Base-by-base conservation (phyloP, 2,888 invertebrate genomes). In the Sphinx pinastri region DNA sequence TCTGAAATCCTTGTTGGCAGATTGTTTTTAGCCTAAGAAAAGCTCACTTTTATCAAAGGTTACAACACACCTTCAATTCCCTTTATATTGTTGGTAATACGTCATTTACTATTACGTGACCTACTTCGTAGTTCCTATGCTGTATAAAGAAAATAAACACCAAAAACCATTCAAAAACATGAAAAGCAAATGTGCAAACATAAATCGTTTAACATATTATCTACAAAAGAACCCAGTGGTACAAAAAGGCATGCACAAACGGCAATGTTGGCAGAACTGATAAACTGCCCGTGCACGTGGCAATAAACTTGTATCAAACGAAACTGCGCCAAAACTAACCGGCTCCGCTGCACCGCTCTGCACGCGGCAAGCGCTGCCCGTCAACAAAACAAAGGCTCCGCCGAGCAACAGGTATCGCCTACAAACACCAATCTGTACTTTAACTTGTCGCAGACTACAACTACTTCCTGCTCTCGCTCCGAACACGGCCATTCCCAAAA, bases 351-450 rank as follows among this genome's bases (percentile, higher is more conserved):
- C 60, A 60, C 63, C 31, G 57, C 55, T 16, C 55, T 19, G 57
- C 57, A 19, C 49, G 60, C 60, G 75, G 80, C 84, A 76, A 84
- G 84, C 68, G 84, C 84, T 84, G 83, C 84, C 86, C 84, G 88
- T 88, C 86, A 90, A 90, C 89, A 90, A 90, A 89, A 89, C 90
- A 90, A 89, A 88, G 82, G 82, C 81, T 69, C 49, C 75, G 67
- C 75, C 76, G 78, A 76, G 89, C 90, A 90, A 90, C 89, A 90
- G 89, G 89, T 89, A 84, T 72, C 77, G 66, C 79, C 76, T 76
- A 67, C 70, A 67, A 57, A 67, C 55, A 70, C 70, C 52, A 47
- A 59, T 47, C 69, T 54, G 57, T 55, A 51, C 31, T 67, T 51
- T 49, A 67, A 63, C 57, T 49, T 57, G 31, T 66, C 66, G 54